Conservation (phyloP, 2,797 vertebrate species). For the Tauraco hartlaubi region DNA sequence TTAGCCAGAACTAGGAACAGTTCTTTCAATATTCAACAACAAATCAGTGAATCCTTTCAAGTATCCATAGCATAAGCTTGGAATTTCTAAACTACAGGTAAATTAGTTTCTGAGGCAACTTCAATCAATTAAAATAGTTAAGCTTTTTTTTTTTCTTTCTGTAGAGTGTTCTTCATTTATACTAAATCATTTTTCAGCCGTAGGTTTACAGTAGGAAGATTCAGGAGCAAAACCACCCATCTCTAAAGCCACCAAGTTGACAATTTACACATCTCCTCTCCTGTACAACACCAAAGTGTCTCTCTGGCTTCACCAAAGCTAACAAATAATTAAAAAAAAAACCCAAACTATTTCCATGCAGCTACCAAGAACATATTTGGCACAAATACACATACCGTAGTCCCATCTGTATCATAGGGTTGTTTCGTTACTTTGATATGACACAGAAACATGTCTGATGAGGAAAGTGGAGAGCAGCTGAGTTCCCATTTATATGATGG, state of each 20-base stretch:
- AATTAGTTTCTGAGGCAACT: not conserved
- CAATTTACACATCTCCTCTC: not conserved
- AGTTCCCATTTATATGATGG: not conserved
- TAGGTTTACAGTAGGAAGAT: not conserved
- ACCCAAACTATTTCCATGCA: not conserved
- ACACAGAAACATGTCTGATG: not conserved
- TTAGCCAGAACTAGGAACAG: not conserved
- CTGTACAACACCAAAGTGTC: not conserved
- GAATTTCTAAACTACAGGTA: not conserved
- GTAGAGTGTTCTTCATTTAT: not conserved
- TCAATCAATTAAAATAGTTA: not conserved
- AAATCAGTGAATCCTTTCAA: not conserved
- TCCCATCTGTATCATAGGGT: not conserved
- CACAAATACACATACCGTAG: not conserved
- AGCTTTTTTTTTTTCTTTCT: too few relatives aligned
- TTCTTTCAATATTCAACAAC: not conserved
- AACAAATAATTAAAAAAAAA: not conserved
- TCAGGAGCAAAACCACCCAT: not conserved
- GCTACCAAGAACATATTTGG: not conserved
- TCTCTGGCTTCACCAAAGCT: not conserved
- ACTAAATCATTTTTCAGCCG: not conserved
- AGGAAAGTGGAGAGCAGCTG: not conserved
- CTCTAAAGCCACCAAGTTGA: not conserved
- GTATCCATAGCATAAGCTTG: not conserved
- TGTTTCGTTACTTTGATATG: not conserved